Evolutionary conservation across 2,888 invertebrate species (phyloP).

Genomic region (Chloromyia formosa): DNA sequence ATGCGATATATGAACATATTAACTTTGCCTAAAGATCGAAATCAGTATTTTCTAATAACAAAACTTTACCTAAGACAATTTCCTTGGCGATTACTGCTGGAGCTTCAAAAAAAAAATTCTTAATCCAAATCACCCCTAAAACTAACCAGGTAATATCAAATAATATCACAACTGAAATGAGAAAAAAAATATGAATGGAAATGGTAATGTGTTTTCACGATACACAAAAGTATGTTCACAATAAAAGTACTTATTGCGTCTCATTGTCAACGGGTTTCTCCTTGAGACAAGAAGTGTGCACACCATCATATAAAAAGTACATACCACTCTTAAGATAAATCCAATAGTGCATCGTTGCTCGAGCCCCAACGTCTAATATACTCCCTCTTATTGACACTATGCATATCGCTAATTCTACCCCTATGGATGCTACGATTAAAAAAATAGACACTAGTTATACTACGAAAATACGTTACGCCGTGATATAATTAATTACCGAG

Average conservation of each 20-base stretch:
- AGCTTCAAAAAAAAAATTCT: slow-evolving; percentile 73
- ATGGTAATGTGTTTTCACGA: no score
- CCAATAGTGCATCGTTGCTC: slow-evolving; percentile 80
- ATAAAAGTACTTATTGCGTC: no score
- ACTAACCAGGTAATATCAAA: slow-evolving; percentile 79
- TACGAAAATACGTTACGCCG: not conserved
- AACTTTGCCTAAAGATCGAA: no score
- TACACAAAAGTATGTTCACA: no score
- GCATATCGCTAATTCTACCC: slow-evolving; percentile 77
- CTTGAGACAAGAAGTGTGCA: no score
- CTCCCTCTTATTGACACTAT: slow-evolving; percentile 80
- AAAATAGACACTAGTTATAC: not conserved
- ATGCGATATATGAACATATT: no score
- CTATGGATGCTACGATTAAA: slow-evolving; percentile 66
- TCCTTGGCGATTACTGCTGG: slow-evolving; percentile 75
- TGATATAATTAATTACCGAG: slow-evolving; percentile 58
- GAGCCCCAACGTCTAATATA: slow-evolving; percentile 78
- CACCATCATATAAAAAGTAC: no score
- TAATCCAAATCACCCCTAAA: slow-evolving; percentile 77
- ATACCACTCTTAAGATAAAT: slow-evolving; percentile 81
- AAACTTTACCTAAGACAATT: slow-evolving; percentile 79
- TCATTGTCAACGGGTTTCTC: no score
- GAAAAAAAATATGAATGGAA: slow-evolving; percentile 49
- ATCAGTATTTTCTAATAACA: no score
- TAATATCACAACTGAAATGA: slow-evolving; percentile 73